These are phyloP conservation scores for Petaurus breviceps DNA, from an alignment of 2,113 vertebrate species.

Conservation along the genomic window DNA sequence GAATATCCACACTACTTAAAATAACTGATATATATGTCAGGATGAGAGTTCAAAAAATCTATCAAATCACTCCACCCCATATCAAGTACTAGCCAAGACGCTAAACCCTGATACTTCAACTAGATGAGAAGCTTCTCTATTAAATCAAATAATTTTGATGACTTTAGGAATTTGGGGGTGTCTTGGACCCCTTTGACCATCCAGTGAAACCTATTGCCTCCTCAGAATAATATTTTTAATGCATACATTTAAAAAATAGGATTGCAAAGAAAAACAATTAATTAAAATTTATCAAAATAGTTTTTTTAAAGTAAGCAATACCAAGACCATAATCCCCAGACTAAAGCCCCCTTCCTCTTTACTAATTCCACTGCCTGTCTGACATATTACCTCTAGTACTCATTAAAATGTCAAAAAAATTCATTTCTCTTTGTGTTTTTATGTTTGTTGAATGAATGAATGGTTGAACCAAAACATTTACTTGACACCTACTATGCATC, in stretches of 20 bases:
- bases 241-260: neutral
- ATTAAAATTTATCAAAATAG: neutral
- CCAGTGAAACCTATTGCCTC: neutral
- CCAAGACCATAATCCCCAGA: neutral
- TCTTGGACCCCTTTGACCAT: neutral
- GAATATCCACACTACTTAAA: neutral
- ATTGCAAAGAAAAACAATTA: neutral
- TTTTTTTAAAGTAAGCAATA: neutral
- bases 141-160: neutral
- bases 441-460: neutral
- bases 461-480: neutral
- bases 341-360: neutral
- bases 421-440: neutral
- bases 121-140: neutral
- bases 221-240: neutral
- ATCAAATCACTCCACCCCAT: neutral
- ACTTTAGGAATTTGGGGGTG: neutral
- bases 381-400: neutral
- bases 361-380: neutral
- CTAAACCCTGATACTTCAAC: neutral
- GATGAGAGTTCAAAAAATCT: neutral
- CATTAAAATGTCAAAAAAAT: neutral
- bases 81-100: neutral
- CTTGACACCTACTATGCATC: neutral
- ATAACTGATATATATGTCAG: neutral